These are phyloP conservation scores for Tetragonisca angustula DNA, from an alignment of 2,888 invertebrate genomes.

Conservation along the genomic window DNA sequence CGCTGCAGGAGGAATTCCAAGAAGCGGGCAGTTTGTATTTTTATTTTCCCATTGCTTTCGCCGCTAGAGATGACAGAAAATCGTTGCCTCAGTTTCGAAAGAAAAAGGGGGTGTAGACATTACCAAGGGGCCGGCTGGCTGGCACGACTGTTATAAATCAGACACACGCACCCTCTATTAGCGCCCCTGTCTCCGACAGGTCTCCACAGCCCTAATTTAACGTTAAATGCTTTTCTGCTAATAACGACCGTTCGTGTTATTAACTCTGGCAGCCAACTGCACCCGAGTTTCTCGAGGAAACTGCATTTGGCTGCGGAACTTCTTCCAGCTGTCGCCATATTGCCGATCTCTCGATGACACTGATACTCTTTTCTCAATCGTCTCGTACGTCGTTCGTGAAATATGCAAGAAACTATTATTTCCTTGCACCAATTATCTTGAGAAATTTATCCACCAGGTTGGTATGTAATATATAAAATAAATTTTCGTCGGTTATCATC, in stretches of 20 bases:
- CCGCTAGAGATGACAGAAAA: constrained; percentile 61
- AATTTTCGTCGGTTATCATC: no score
- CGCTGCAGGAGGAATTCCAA: constrained; percentile 46
- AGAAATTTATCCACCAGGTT: no score
- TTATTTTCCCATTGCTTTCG: constrained; percentile 50
- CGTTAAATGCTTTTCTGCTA: constrained; percentile 78
- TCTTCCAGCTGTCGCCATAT: neutral
- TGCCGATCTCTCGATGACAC: neutral
- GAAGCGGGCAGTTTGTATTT: constrained; percentile 61
- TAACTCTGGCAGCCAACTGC: constrained; percentile 57
- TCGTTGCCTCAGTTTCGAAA: constrained; percentile 61
- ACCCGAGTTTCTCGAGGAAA: constrained; percentile 9
- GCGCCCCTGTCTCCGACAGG: constrained; percentile 79
- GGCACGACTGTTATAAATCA: constrained; percentile 79
- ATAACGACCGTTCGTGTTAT: constrained; percentile 75
- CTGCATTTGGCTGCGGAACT: neutral
- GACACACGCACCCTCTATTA: constrained; percentile 81
- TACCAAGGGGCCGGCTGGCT: constrained; percentile 65
- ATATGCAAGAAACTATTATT: no score
- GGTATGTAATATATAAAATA: no score
- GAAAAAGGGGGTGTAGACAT: constrained; percentile 62
- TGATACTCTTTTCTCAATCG: neutral
- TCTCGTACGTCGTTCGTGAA: neutral
- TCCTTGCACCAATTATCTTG: no score
- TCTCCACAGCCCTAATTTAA: constrained; percentile 78